Evolutionary conservation across 2,888 invertebrate genomes (phyloP), one percentile per base, ranked within the genome.

Genomic region (Erebia epiphron): DNA sequence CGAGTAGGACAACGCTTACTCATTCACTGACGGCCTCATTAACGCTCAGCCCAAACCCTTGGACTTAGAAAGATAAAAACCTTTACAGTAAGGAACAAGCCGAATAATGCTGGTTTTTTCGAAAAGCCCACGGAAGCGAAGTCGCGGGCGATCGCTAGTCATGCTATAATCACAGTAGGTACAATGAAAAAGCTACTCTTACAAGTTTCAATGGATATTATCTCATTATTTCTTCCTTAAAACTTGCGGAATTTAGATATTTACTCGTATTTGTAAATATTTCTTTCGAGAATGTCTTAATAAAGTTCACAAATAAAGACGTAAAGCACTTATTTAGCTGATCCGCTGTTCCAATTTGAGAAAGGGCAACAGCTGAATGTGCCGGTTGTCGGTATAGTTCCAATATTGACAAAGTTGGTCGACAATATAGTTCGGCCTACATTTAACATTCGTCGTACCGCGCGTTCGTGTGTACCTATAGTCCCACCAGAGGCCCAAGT

Each of bases 401-500:
- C 75, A 75, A 78, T 80, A 80, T 80, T 80, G 75, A 75, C 73
- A 78, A 80, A 80, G 77, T 79, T 80, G 64, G 69, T 63, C 74
- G 73, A 75, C 77, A 73, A 78, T 71, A 73, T 73, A 69, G 74
- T 49, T 49, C 70, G 73, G 69, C 73, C 76, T 72, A 75, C 72
- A 74, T 77, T 78, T 70, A 74, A 75, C 73, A 68, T 56, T 70
- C 50, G 65, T 70, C 63, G 73, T 60, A 68, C 67, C 54, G n/a
- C 50, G 8, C 14, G 56, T 56, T 16, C 16, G 16, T 52, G 10
- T 7, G 16, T 52, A 52, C 16, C 9, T 35, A 35, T 7, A 26
- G 35, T 7, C 35, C 35, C 3, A 26, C 21, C 21, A 2, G 2
- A 21, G 21, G 21, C 1, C 26, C 26, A n/a, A n/a, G n/a, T n/a